Evolutionary conservation across 2,113 vertebrate genomes (phyloP).

Genomic region (Halichoeres trimaculatus): DNA sequence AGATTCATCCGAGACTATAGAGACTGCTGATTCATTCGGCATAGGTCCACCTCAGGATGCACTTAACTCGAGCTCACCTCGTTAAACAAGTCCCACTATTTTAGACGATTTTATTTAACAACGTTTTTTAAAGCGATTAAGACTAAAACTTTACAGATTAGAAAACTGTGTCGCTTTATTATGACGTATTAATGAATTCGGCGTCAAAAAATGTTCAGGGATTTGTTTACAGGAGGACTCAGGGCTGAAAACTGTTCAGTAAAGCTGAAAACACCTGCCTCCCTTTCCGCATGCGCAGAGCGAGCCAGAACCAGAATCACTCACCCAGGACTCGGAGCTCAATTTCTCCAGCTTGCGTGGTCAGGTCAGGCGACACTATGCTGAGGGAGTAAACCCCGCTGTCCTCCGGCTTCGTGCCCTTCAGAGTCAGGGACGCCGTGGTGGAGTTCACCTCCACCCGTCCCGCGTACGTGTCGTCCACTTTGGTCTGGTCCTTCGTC

Average conservation of each 20-base stretch:
- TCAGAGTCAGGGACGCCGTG: conserved; percentile 44
- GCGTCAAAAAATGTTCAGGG: too few species aligned
- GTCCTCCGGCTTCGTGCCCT: background rate
- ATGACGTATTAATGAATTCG: too few species aligned
- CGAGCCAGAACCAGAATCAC: background rate
- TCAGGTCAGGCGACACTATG: accelerated
- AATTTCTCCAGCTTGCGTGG: accelerated
- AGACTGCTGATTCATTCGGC: background rate
- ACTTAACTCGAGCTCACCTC: too few species aligned
- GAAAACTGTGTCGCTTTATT: too few species aligned
- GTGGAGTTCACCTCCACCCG: accelerated
- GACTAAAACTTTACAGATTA: too few species aligned
- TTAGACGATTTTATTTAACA: too few species aligned
- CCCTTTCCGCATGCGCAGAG: background rate
- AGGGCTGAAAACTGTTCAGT: too few species aligned
- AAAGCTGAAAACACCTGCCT: too few species aligned
- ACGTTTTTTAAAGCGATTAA: too few species aligned
- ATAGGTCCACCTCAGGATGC: background rate
- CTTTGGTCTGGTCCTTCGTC: accelerated
- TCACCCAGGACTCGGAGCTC: conserved; percentile 60
- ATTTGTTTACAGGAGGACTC: too few species aligned
- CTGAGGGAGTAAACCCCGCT: conserved; percentile 32
- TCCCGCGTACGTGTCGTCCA: accelerated
- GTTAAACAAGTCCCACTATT: too few species aligned
- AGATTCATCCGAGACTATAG: background rate